Percentiles rank a stretch among this genome's conserved stretches.
phyloP scores from a whole-genome alignment of 2,888 invertebrate species.

The Drosophila emarginata region DNA sequence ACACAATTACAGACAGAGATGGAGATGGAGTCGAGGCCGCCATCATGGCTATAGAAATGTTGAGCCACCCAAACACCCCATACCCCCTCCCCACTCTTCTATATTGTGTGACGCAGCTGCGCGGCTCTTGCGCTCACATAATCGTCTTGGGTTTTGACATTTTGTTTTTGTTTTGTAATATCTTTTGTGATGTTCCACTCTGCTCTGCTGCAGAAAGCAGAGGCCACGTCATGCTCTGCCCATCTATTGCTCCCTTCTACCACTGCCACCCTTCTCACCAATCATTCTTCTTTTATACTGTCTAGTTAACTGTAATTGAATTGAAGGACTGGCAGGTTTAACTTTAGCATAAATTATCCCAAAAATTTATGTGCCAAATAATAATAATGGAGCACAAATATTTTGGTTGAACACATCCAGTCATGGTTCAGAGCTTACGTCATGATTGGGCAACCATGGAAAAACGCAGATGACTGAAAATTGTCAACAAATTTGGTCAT shows the following conservation, averaged over 20 bases:
- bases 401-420: slow-evolving; percentile 8
- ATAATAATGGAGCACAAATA: slow-evolving; percentile 27
- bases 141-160: slow-evolving; percentile 78
- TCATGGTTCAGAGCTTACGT: neutral
- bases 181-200: slow-evolving; percentile 67
- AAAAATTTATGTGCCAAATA: slow-evolving; percentile 44
- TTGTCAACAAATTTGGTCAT: neutral
- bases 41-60: slow-evolving; percentile 61
- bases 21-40: slow-evolving; percentile 51
- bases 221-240: slow-evolving; percentile 39
- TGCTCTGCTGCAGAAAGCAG: slow-evolving; percentile 26
- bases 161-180: slow-evolving; percentile 77
- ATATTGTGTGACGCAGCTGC: slow-evolving; percentile 74
- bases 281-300: slow-evolving; percentile 25
- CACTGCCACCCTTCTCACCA: neutral
- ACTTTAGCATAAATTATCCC: slow-evolving; percentile 25
- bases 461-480: neutral
- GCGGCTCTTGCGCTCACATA: slow-evolving; percentile 66
- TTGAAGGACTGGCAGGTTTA: slow-evolving; percentile 47
- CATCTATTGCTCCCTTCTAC: no score
- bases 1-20: slow-evolving; percentile 32
- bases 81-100: no score
- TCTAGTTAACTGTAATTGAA: slow-evolving; percentile 75
- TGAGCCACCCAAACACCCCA: slow-evolving; percentile 5
- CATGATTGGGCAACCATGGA: neutral